Evolutionary conservation across 2,888 invertebrate species (phyloP).

Genomic region (Dasysyrphus tricinctus): DNA sequence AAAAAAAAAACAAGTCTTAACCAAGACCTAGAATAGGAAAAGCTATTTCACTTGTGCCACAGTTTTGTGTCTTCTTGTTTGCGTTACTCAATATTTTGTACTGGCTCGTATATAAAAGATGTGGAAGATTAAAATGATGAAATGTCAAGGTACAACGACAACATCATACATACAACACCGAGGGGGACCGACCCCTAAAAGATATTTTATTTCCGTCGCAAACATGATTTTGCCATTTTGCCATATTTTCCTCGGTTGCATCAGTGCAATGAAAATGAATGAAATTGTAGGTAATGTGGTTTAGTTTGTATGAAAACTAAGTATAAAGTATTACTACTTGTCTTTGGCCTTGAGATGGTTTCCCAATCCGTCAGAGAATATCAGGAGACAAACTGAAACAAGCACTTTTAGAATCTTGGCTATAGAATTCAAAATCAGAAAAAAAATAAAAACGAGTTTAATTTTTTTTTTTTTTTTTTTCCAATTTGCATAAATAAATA

Average conservation of each 20-base stretch:
- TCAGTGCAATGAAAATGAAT: constrained; percentile 25
- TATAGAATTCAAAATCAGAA: neutral
- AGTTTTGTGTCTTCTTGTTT: constrained; percentile 11
- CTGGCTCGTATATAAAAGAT: neutral
- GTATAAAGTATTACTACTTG: neutral
- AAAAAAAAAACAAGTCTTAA: neutral
- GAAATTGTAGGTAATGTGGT: constrained; percentile 1
- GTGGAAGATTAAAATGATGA: constrained; percentile 39
- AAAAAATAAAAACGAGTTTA: neutral
- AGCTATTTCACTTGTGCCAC: constrained; percentile 27
- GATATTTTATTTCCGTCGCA: constrained; percentile 30
- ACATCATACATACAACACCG: neutral
- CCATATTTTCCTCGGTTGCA: constrained; percentile 21
- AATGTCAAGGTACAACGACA: constrained; percentile 37
- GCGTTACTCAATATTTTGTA: constrained; percentile 44
- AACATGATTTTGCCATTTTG: constrained; percentile 28
- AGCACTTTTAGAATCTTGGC: neutral
- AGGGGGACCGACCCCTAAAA: constrained; percentile 13
- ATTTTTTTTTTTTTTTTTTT: neutral
- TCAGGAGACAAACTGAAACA: neutral
- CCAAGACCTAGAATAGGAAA: constrained; percentile 30
- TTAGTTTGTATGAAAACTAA: constrained; percentile 13
- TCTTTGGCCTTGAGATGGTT: constrained; percentile 39
- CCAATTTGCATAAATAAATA: neutral
- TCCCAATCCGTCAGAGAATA: constrained; percentile 8